Conservation (phyloP, 2,113 vertebrate genomes). For the Anas platyrhynchos region DNA sequence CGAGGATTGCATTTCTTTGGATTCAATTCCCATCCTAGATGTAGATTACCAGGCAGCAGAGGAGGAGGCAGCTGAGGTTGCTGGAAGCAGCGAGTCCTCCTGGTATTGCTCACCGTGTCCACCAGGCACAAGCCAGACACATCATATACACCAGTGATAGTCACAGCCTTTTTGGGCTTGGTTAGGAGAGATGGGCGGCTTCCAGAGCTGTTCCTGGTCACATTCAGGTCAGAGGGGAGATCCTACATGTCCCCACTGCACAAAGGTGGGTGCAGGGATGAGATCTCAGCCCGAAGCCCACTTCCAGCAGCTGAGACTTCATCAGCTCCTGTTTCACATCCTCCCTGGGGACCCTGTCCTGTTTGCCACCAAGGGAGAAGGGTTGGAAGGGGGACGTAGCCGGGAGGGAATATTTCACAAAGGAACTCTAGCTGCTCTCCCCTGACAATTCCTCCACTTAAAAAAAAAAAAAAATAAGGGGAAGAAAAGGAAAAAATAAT, state of each 20-base stretch:
- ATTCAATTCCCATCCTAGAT: conserved; percentile 63
- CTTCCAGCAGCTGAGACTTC: not conserved
- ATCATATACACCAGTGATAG: not conserved
- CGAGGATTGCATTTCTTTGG: conserved; percentile 58
- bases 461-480: not conserved
- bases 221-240: not conserved
- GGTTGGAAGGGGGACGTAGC: not conserved
- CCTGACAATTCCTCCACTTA: conserved; percentile 44
- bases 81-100: not conserved
- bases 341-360: not conserved
- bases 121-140: not conserved
- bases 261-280: not conserved
- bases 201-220: not conserved
- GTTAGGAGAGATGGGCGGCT: not conserved
- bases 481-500: conserved; percentile 77
- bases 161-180: not conserved
- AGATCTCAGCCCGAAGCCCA: not conserved
- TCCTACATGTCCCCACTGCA: not conserved
- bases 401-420: conserved; percentile 1
- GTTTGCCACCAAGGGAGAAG: not conserved
- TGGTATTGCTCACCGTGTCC: not conserved
- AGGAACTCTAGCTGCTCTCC: conserved; percentile 51
- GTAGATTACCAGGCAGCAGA: conserved; percentile 40
- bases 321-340: fast-evolving
- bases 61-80: conserved; percentile 45